Evolutionary conservation across 2,888 invertebrate genomes (phyloP), one percentile per base, ranked within the genome.

Genomic region (Spodoptera exigua): DNA sequence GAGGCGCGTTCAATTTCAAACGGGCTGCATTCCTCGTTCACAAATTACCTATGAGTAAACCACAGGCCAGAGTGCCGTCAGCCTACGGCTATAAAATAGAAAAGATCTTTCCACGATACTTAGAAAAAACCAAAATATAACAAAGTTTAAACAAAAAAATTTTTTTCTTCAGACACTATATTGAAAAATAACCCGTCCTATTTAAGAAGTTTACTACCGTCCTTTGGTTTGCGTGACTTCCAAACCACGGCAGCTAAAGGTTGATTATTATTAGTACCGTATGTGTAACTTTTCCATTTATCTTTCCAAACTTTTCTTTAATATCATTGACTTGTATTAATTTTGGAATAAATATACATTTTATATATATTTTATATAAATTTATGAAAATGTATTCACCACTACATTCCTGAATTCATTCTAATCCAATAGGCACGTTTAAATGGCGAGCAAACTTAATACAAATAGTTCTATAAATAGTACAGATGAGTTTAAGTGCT

Each of bases 21-120:
- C 60, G 51, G 59, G 72, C 44, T 58, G 36, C 36, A 40, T 13
- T n/a, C 7, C 32, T 37, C 39, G 44, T 21, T 14, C 55, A 60
- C 72, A 39, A 52, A 37, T 48, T 13, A 32, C 37, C 39, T 27
- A 1, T 9, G 27, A 55, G 47, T 66, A 65, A 72, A 69, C 72
- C 48, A 56, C 16, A 27, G 7, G 37, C 14, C 7, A 18, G 17
- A 55, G 49, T 17, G 54, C 40, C 51, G 55, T 13, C 41, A 36
- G 67, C 35, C n/a, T 7, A 2, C 5, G 18, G 14, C 39, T 34
- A 59, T 72, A 55, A 66, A 53, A 53, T 34, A 55, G 32, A 48
- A 72, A 52, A 39, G 44, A 65, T 39, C 27, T 7, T 49, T 7
- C 14, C 35, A 52, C 18, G 27, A 46, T 16, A 32, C 44, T 55